Evolutionary conservation across 1,140 invertebrate species (phyloP).

Genomic region (Zaprionus taronus): DNA sequence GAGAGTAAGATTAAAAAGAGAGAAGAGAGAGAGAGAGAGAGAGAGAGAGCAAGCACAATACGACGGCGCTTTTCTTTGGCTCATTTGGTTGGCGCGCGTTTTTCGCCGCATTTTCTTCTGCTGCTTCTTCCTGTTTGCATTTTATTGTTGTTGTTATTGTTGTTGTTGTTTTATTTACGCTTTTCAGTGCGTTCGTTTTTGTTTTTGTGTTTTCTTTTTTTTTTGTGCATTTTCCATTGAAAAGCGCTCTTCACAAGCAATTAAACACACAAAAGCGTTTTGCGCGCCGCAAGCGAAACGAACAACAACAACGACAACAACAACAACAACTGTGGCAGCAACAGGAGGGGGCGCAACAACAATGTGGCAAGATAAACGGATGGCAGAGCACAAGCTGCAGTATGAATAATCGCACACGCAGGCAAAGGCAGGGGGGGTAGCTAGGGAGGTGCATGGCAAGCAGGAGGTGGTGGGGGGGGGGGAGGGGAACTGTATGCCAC

Average conservation of each 20-base stretch:
- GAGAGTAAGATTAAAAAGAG: neutral
- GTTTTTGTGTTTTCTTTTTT: conserved; percentile 51
- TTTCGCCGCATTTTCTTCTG: neutral
- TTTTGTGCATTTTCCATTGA: conserved; percentile 73
- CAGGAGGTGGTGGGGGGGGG: neutral
- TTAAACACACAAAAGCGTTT: conserved; percentile 83
- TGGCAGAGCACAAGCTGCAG: conserved; percentile 73
- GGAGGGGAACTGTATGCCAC: neutral
- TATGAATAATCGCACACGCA: conserved; percentile 72
- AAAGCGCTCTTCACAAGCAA: conserved; percentile 82
- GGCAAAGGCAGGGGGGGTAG: neutral
- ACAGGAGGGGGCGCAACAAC: conserved; percentile 49
- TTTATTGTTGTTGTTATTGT: neutral
- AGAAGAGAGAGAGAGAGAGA: neutral
- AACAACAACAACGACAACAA: conserved; percentile 19
- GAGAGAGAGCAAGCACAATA: neutral
- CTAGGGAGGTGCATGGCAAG: neutral
- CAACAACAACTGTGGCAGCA: conserved; percentile 22
- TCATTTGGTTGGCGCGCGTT: neutral
- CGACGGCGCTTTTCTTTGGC: neutral
- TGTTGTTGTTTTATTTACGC: conserved; percentile 6
- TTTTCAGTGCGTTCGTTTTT: neutral
- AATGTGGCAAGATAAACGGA: conserved; percentile 81
- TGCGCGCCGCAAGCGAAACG: conserved; percentile 72
- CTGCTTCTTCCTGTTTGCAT: conserved; percentile 8